Percentiles rank a stretch among this genome's conserved stretches.
phyloP scores from a whole-genome alignment of 2,797 vertebrate genomes.

The Rhinogobio ventralis region DNA sequence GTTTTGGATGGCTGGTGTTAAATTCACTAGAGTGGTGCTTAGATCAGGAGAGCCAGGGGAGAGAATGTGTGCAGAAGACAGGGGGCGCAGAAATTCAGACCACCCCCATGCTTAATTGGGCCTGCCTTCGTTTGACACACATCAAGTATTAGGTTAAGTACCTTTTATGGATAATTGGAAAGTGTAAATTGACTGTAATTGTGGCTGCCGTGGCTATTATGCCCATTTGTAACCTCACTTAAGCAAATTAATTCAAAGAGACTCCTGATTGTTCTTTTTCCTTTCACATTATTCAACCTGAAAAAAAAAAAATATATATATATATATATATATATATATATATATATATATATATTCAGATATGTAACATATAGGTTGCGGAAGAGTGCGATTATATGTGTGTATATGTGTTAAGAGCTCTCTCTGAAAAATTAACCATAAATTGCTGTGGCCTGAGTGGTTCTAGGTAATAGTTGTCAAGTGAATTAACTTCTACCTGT shows the following conservation, averaged over 20 bases:
- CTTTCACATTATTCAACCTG: slow-evolving; percentile 16
- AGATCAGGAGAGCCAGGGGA: slow-evolving; percentile 45
- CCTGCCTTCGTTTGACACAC: slow-evolving; percentile 63
- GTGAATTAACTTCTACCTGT: slow-evolving; percentile 39
- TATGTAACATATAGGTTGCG: slow-evolving; percentile 7
- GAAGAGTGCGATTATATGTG: not conserved
- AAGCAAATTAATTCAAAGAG: slow-evolving; percentile 62
- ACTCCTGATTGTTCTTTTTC: slow-evolving; percentile 49
- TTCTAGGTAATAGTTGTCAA: slow-evolving; percentile 26
- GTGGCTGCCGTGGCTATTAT: slow-evolving; percentile 56
- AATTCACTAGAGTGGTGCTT: slow-evolving; percentile 55
- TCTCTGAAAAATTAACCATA: slow-evolving; percentile 20
- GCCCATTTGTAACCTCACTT: slow-evolving; percentile 61
- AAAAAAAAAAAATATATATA: not conserved
- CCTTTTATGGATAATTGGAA: slow-evolving; percentile 70
- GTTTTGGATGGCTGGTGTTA: slow-evolving; percentile 46
- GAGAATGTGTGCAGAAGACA: slow-evolving; percentile 32
- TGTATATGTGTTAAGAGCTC: slow-evolving; percentile 17
- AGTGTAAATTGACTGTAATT: slow-evolving; percentile 69
- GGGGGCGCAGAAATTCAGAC: slow-evolving; percentile 44
- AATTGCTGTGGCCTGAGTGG: not conserved
- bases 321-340: not conserved
- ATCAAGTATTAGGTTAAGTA: slow-evolving; percentile 70
- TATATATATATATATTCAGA: not conserved
- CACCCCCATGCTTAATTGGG: slow-evolving; percentile 63